phyloP scores from a whole-genome alignment of 1,140 invertebrate species.

The Papilio xuthus region DNA sequence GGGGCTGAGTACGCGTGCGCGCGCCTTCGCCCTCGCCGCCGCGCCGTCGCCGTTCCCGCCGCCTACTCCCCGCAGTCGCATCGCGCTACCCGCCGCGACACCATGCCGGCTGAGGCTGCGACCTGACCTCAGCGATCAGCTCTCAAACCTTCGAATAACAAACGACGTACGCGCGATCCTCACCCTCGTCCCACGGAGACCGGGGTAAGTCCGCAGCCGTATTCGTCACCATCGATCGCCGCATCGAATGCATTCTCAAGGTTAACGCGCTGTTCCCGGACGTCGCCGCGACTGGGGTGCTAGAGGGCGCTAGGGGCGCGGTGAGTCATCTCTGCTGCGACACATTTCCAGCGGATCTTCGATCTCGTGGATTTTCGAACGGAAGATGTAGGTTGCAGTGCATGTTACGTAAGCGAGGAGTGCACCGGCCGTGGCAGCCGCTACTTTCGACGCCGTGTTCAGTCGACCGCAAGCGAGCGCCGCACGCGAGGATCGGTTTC shows the following conservation, averaged over 20 bases:
- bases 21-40: conserved; percentile 56
- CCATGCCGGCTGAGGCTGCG: conserved; percentile 70
- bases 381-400: conserved; percentile 73
- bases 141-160: conserved; percentile 63
- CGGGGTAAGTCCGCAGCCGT: conserved; percentile 69
- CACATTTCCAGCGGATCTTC: conserved; percentile 76
- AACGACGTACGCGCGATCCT: conserved; percentile 57
- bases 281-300: conserved; percentile 46
- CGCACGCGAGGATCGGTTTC: conserved; percentile 72
- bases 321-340: conserved; percentile 78
- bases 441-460: conserved; percentile 72
- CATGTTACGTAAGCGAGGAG: conserved; percentile 74
- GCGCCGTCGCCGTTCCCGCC: conserved; percentile 29
- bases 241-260: conserved; percentile 57
- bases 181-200: conserved; percentile 55
- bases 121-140: conserved; percentile 72
- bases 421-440: conserved; percentile 69
- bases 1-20: conserved; percentile 66
- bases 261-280: conserved; percentile 64
- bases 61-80: conserved; percentile 66
- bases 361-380: conserved; percentile 62
- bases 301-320: conserved; percentile 72
- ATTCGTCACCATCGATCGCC: conserved; percentile 38
- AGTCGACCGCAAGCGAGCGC: conserved; percentile 68
- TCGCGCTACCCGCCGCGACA: conserved; percentile 69